phyloP scores from a whole-genome alignment of 2,113 vertebrate genomes.

The Epinephelus fuscoguttatus region DNA sequence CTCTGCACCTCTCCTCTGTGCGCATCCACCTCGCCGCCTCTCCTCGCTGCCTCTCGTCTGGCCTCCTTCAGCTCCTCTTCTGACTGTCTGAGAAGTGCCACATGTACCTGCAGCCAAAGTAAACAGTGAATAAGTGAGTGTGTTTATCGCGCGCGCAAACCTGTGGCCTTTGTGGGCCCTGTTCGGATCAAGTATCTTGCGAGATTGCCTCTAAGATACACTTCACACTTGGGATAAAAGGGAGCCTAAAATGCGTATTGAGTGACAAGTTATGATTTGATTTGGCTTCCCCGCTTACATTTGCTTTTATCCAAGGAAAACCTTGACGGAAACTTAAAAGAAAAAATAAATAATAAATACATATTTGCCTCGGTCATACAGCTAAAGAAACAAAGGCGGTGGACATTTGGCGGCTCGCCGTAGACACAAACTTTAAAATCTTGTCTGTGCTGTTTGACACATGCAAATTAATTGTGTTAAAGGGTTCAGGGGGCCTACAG shows the following conservation, averaged over 20 bases:
- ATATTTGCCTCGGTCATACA: slow-evolving; percentile 5
- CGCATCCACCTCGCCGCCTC: slow-evolving; percentile 26
- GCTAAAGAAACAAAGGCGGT: not conserved
- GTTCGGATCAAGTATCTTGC: slow-evolving; percentile 4
- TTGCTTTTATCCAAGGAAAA: slow-evolving; percentile 28
- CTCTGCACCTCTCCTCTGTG: slow-evolving; percentile 49
- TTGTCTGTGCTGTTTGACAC: not conserved
- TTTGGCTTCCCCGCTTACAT: slow-evolving; percentile 10
- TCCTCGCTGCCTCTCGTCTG: slow-evolving; percentile 31
- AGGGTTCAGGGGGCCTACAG: not conserved
- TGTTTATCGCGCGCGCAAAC: not conserved
- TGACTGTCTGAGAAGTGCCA: slow-evolving; percentile 44
- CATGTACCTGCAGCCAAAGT: slow-evolving; percentile 45
- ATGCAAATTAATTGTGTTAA: slow-evolving; percentile 8
- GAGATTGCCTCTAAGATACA: slow-evolving; percentile 1
- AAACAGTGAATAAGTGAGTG: not conserved
- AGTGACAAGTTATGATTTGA: slow-evolving; percentile 24
- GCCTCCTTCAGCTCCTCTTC: slow-evolving; percentile 65
- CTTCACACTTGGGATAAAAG: slow-evolving; percentile 16
- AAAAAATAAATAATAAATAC: not conserved
- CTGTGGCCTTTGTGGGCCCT: not conserved
- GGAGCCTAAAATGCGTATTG: slow-evolving; percentile 31
- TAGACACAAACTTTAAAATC: slow-evolving; percentile 8
- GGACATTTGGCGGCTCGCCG: not conserved
- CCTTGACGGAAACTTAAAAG: slow-evolving; percentile 21